phyloP scores from a whole-genome alignment of 2,888 invertebrate genomes.

The Scaptomyza reducta region DNA sequence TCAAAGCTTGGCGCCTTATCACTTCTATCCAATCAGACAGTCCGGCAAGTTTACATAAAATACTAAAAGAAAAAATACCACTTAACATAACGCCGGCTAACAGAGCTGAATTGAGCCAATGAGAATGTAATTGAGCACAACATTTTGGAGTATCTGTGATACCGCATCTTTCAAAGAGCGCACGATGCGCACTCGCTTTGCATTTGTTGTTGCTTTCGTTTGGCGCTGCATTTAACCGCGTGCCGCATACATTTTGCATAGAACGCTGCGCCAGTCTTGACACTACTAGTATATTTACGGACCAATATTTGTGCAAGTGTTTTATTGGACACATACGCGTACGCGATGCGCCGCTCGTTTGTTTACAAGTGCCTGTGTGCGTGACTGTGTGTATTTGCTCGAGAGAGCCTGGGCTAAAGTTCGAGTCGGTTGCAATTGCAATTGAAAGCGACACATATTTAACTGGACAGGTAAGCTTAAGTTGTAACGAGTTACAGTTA shows the following conservation, averaged over 20 bases:
- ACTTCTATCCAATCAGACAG: background rate
- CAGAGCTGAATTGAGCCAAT: constrained; percentile 38
- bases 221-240: constrained; percentile 57
- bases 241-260: constrained; percentile 52
- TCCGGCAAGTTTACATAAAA: constrained; percentile 7
- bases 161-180: constrained; percentile 39
- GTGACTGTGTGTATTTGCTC: constrained; percentile 15
- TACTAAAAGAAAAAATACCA: constrained; percentile 24
- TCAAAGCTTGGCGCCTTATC: background rate
- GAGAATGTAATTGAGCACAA: constrained; percentile 42
- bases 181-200: constrained; percentile 30
- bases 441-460: constrained; percentile 73
- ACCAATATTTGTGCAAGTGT: constrained; percentile 73
- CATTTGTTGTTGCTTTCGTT: constrained; percentile 61
- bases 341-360: constrained; percentile 37
- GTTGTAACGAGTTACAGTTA: constrained; percentile 67
- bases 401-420: constrained; percentile 52
- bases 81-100: constrained; percentile 6
- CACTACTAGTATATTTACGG: constrained; percentile 23
- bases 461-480: constrained; percentile 63
- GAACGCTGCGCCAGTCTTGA: constrained; percentile 40
- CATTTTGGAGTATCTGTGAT: constrained; percentile 31
- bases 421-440: constrained; percentile 44
- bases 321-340: constrained; percentile 19
- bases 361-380: constrained; percentile 25